Base-by-base conservation (phyloP, 2,888 invertebrate genomes). In the Ischnura elegans region DNA sequence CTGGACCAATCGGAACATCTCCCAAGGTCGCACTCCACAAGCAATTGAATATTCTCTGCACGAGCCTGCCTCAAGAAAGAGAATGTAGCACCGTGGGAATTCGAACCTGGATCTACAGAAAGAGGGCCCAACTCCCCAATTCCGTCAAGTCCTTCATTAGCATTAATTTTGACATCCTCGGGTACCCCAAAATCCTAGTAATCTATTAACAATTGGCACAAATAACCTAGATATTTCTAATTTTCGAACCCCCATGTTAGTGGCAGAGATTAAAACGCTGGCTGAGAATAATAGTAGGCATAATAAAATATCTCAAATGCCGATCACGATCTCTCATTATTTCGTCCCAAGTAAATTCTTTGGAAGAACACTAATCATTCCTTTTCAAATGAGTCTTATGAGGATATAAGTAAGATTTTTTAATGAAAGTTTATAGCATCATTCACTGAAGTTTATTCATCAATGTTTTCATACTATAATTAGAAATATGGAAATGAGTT, bases 11-110 rank as follows among this genome's bases (percentile, higher is more conserved):
- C 61, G 76, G 36, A n/a, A 29, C 29, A 76, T 76, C 76, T 61
- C 61, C 36, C 76, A 76, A 76, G 76, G 76, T 76, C 76, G 76
- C 76, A 8, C 29, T 61, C 61, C 13, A n/a, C 25, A n/a, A 43
- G 61, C 43, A n/a, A 90, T 90, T 90, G 90, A 61, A 61, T 90
- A 90, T 90, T 90, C 90, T 43, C 61, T 43, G 42, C 90, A 90
- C 90, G 55, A 61, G 43, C 90, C 61, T 66, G 90, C 61, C 43
- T 42, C 43, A 45, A 16, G 90, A 61, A 43, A 51, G 51, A 10
- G 13, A 51, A 13, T 61, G 61, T 43, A 43, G 10, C 90, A 90
- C 90, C 90, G 90, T 90, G 90, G 90, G 90, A 90, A 90, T 90
- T 90, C 90, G 90, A 90, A 90, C 90, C 90, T 61, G 90, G 90